Evolutionary conservation across 1,140 invertebrate species (phyloP).

Genomic region (Drosophila pseudoananassae): DNA sequence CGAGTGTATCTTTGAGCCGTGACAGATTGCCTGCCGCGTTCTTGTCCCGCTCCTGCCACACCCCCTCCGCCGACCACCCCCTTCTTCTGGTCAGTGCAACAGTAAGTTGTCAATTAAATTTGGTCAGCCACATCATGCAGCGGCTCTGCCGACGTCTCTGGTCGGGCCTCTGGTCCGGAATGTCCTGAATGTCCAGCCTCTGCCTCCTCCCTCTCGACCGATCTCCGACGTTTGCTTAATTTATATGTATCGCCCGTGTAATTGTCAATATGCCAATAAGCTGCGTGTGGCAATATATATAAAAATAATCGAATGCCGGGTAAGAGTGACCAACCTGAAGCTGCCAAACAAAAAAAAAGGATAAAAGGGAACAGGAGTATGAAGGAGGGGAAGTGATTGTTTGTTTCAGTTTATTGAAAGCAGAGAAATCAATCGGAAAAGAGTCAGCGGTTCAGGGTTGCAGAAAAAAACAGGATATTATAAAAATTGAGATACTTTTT

Average conservation of each 20-base stretch:
- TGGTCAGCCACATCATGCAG: constrained; percentile 79
- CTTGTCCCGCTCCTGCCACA: constrained; percentile 8
- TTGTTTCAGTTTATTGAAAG: constrained; percentile 78
- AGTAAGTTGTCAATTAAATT: constrained; percentile 83
- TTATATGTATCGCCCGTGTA: constrained; percentile 81
- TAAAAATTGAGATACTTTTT: background rate
- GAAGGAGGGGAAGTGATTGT: constrained; percentile 50
- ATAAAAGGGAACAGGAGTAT: constrained; percentile 10
- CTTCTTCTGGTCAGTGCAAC: constrained; percentile 46
- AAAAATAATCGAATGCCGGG: constrained; percentile 45
- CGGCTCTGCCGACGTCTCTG: constrained; percentile 29
- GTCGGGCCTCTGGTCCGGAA: constrained; percentile 11
- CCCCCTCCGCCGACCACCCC: background rate
- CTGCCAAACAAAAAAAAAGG: constrained; percentile 35
- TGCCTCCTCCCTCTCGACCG: constrained; percentile 18
- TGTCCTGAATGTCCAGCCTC: background rate
- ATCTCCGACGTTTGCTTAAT: constrained; percentile 76
- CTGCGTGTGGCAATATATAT: constrained; percentile 70
- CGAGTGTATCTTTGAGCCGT: constrained; percentile 69
- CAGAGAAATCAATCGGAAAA: constrained; percentile 78
- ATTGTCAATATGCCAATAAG: constrained; percentile 83
- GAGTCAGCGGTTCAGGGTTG: constrained; percentile 53
- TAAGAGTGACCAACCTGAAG: constrained; percentile 26
- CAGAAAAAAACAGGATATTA: background rate
- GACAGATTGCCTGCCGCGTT: constrained; percentile 65